Percentiles rank a stretch among this genome's conserved stretches.
Conservation (phyloP, 2,797 vertebrate genomes). For the Podarcis lilfordi region DNA sequence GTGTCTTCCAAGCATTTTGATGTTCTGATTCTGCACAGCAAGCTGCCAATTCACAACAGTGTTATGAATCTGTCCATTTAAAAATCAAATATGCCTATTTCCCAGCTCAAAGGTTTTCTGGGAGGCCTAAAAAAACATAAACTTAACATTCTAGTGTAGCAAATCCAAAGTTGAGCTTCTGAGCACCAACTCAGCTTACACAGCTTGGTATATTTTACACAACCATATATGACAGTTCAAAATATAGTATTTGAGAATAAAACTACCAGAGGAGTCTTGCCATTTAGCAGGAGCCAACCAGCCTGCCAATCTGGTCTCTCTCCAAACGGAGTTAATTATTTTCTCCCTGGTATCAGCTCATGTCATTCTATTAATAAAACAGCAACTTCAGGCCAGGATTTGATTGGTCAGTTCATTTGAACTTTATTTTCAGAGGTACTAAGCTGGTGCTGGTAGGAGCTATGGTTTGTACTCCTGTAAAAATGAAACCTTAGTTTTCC, state of each 20-base stretch:
- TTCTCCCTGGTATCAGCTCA: slow-evolving; percentile 2
- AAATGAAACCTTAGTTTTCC: neutral
- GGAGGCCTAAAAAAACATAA: neutral
- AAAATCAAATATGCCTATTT: neutral
- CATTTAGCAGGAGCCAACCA: slow-evolving; percentile 17
- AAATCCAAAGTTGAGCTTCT: neutral
- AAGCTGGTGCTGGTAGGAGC: neutral
- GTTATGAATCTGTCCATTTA: neutral
- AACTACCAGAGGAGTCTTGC: neutral
- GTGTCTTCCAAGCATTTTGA: neutral
- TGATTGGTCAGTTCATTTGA: neutral
- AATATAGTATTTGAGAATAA: neutral
- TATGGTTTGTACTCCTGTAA: neutral
- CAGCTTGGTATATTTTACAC: neutral
- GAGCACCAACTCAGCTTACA: neutral
- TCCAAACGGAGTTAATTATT: slow-evolving; percentile 10
- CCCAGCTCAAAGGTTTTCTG: neutral
- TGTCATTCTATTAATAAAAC: slow-evolving; percentile 8
- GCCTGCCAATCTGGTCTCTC: neutral
- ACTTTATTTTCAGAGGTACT: neutral
- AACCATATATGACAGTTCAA: neutral
- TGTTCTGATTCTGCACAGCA: neutral
- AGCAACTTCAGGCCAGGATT: slow-evolving; percentile 1
- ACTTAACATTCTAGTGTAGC: neutral
- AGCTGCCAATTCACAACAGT: neutral